Percentiles rank a stretch among this genome's conserved stretches.
These are phyloP conservation scores for Paracentrotus lividus DNA, from an alignment of 53 echinoderm and acorn worm species.

Conservation along the genomic window DNA sequence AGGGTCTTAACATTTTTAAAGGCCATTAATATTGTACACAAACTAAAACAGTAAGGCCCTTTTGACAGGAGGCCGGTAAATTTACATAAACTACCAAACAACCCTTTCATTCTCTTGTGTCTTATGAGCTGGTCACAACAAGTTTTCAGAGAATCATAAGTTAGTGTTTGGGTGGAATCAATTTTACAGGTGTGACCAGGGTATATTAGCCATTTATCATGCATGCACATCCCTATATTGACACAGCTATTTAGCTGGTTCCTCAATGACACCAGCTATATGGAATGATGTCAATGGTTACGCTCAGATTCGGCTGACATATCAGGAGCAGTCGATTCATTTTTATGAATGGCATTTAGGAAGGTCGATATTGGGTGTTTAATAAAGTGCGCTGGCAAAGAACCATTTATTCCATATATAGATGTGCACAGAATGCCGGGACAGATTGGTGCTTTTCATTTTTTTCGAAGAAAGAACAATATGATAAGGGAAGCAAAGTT, in stretches of 20 bases:
- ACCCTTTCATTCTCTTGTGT: too few relatives aligned
- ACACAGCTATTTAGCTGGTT: slow-evolving; percentile 21
- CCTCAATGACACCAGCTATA: not conserved
- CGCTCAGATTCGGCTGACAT: not conserved
- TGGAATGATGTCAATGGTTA: not conserved
- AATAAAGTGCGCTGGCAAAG: not conserved
- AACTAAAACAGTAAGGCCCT: too few relatives aligned
- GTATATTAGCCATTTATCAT: too few relatives aligned
- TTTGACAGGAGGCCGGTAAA: too few relatives aligned
- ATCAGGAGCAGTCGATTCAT: not conserved
- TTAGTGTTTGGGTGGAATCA: too few relatives aligned
- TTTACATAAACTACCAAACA: too few relatives aligned
- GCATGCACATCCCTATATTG: not conserved
- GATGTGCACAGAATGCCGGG: not conserved
- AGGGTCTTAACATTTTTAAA: too few relatives aligned
- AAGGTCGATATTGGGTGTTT: not conserved
- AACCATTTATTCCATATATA: not conserved
- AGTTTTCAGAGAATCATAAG: too few relatives aligned
- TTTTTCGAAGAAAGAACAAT: not conserved
- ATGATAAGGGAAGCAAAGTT: not conserved
- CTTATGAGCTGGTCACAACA: too few relatives aligned
- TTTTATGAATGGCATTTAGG: not conserved
- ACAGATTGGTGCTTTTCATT: not conserved
- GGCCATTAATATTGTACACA: too few relatives aligned
- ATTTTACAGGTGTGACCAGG: too few relatives aligned